Conservation (phyloP, 1,140 invertebrate species). For the Neodiprion pinetum region DNA sequence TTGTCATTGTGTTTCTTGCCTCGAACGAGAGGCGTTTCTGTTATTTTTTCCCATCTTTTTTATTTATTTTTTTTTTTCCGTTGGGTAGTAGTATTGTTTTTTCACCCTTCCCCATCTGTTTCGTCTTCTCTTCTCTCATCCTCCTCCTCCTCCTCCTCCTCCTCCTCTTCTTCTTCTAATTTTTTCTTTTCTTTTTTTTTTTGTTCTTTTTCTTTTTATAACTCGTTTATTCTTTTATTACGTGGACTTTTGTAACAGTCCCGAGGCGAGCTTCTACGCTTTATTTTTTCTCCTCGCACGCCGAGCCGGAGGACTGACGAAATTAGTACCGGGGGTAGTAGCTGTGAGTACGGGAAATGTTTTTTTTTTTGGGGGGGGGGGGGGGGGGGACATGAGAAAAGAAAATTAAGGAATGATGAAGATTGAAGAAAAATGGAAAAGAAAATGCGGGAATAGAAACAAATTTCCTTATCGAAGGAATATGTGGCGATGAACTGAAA, state of each 20-base stretch:
- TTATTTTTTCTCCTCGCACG: background rate
- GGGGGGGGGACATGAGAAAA: background rate
- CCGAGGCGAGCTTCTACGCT: background rate
- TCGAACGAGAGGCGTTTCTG: background rate
- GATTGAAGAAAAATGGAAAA: background rate
- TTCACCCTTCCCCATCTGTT: no score
- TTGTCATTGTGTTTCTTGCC: background rate
- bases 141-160: no score
- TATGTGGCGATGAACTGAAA: background rate
- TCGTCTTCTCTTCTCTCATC: background rate
- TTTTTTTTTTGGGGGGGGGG: background rate
- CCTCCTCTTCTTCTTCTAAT: no score
- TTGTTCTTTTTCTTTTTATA: background rate
- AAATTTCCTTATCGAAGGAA: background rate
- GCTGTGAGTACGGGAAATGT: background rate
- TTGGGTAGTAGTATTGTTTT: no score
- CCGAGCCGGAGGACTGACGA: background rate
- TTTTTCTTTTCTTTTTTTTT: background rate
- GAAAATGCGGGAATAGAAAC: background rate
- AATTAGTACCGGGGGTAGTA: background rate
- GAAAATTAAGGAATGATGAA: background rate
- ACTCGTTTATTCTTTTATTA: constrained; percentile 8
- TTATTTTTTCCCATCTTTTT: no score
- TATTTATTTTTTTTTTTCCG: background rate
- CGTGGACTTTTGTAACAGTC: background rate